Base-by-base conservation (phyloP, 1,140 invertebrate species). In the Cotesia chilonis region DNA sequence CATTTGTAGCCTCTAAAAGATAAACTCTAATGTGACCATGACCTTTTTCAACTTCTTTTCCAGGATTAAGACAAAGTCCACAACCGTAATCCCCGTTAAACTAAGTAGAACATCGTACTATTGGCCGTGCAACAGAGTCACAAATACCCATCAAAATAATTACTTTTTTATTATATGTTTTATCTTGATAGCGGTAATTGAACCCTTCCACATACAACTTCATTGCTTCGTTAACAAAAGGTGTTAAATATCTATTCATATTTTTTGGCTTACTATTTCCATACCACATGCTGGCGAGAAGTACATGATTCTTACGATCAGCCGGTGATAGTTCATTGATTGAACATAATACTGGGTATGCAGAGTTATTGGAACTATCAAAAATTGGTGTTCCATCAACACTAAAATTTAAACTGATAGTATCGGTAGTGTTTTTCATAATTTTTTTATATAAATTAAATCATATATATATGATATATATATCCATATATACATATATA, bases 321-420 rank as follows among this genome's bases (percentile, higher is more conserved):
- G 55, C 10, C 41, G 69, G 73, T 20, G 64, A 14, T 35, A 77
- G n/a, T 61, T 77, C 74, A 67, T 77, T 77, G 12, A 77, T 75
- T n/a, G 74, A 59, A 35, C 59, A 70, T 51, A 73, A 35, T 12
- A 75, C 57, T 36, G 75, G 65, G 47, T 70, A 72, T 10, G 69
- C 57, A 51, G 75, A 76, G 57, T 61, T 73, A 64, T 64, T 64
- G 0, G 73, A 73, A 59, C 55, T 68, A 35, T 66, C 55, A 52
- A 75, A 76, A n/a, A 76, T 66, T 65, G 69, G 66, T 4, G 69
- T 70, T 12, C 75, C 75, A 61, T 76, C 73, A 28, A 68, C 47
- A 65, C 55, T 72, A 64, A 74, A 73, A 70, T 57, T 60, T 6
- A 72, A 17, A 10, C 38, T 57, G 4, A 72, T 61, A 1, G 9